Percentiles rank a stretch among this genome's conserved stretches.
Evolutionary conservation across 2,113 vertebrate genomes (phyloP).

Genomic region (Xiphophorus hellerii): DNA sequence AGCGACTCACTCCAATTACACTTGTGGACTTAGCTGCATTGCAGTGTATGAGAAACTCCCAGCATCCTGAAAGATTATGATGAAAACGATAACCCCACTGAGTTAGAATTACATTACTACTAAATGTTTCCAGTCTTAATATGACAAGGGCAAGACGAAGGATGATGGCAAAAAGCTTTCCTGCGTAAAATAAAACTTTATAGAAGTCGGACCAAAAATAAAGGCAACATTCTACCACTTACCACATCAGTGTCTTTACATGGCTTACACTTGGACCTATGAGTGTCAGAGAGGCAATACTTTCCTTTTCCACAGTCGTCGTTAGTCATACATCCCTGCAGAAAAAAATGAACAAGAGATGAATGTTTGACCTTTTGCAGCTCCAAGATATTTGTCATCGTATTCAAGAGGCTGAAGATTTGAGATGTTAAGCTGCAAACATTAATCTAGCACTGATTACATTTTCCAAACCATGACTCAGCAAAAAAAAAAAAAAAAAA

Average conservation of each 20-base stretch:
- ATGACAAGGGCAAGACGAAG: background rate
- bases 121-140: background rate
- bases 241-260: conserved; percentile 85
- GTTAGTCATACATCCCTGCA: conserved; percentile 87
- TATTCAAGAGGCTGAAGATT: background rate
- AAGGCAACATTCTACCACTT: conserved; percentile 46
- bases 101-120: background rate
- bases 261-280: conserved; percentile 83
- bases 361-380: background rate
- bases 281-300: conserved; percentile 84
- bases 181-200: too few relatives aligned
- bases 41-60: conserved; percentile 61
- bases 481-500: too few relatives aligned
- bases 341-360: conserved; percentile 12
- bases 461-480: too few relatives aligned
- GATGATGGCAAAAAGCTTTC: too few relatives aligned
- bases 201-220: too few relatives aligned
- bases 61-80: conserved; percentile 22
- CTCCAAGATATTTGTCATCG: too few relatives aligned
- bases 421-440: too few relatives aligned
- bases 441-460: too few relatives aligned
- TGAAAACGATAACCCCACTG: background rate
- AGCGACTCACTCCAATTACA: conserved; percentile 65
- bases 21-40: conserved; percentile 76
- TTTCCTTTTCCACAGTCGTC: conserved; percentile 86